Conservation (phyloP, 2,888 invertebrate genomes). For the Elysia crispata region DNA sequence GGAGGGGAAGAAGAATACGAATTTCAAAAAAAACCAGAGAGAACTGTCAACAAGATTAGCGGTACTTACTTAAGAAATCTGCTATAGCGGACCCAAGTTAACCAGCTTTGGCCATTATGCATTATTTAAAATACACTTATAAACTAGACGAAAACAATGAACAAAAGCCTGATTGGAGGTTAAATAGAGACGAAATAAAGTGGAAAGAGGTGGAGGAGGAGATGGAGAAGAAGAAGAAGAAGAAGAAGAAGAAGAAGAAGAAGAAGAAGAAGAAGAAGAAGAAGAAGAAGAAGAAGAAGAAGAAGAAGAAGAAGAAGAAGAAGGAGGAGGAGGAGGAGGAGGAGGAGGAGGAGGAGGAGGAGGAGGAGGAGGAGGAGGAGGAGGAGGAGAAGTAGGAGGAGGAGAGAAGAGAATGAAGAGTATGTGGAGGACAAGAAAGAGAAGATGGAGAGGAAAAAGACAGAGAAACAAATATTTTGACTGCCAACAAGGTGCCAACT, state of each 20-base stretch:
- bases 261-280: background rate
- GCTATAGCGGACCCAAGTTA: too few relatives aligned
- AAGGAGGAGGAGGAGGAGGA: background rate
- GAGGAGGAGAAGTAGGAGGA: background rate
- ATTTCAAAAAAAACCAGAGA: too few relatives aligned
- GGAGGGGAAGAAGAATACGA: background rate
- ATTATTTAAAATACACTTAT: too few relatives aligned
- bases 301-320: conserved; percentile 38
- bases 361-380: background rate
- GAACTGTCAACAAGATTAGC: too few relatives aligned
- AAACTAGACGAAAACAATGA: too few relatives aligned
- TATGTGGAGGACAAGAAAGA: background rate
- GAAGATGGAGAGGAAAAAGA: background rate
- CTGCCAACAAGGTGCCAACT: too few relatives aligned
- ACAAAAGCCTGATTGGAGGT: too few relatives aligned
- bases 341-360: background rate
- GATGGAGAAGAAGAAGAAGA: background rate
- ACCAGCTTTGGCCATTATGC: too few relatives aligned
- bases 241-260: background rate
- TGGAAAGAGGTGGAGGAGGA: background rate
- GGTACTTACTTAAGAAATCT: too few relatives aligned
- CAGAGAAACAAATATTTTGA: too few relatives aligned
- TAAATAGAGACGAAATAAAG: background rate
- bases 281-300: conserved; percentile 43
- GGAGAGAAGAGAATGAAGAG: conserved; percentile 1